phyloP scores from a whole-genome alignment of 2,797 vertebrate species.

The Sparus aurata region DNA sequence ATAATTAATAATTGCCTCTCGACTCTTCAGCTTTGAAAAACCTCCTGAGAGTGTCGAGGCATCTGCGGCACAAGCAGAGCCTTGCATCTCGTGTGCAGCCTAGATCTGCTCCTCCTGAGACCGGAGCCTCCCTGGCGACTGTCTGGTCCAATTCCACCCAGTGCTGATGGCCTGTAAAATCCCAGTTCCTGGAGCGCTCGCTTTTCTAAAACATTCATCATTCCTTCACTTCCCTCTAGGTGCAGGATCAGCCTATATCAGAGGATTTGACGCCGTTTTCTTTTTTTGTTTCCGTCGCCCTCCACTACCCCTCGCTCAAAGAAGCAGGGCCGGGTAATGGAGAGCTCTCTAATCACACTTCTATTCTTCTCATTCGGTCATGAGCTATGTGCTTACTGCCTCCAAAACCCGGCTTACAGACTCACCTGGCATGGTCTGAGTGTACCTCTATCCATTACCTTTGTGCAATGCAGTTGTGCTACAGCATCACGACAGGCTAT shows the following conservation, averaged over 20 bases:
- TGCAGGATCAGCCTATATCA: conserved; percentile 65
- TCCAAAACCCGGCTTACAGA: conserved; percentile 43
- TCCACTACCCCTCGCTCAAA: conserved; percentile 21
- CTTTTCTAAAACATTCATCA: conserved; percentile 77
- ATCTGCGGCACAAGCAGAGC: conserved; percentile 58
- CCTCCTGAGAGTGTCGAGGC: conserved; percentile 60
- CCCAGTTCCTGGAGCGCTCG: conserved; percentile 64
- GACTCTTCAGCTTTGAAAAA: conserved; percentile 64
- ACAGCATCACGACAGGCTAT: not conserved
- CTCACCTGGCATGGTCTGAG: conserved; percentile 37
- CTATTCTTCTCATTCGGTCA: conserved; percentile 45
- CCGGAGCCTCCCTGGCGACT: conserved; percentile 69
- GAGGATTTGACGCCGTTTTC: conserved; percentile 66
- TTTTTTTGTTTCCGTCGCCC: conserved; percentile 28
- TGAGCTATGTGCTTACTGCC: conserved; percentile 7
- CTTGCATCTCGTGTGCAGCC: conserved; percentile 63
- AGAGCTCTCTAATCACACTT: conserved; percentile 57
- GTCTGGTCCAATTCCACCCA: conserved; percentile 77
- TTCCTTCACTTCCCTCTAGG: conserved; percentile 57
- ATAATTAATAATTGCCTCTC: conserved; percentile 78
- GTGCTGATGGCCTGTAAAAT: conserved; percentile 73
- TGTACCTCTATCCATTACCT: conserved; percentile 18
- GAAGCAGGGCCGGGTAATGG: conserved; percentile 28
- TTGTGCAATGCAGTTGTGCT: conserved; percentile 3
- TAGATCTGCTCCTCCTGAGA: conserved; percentile 74